Conservation (phyloP, 64 coral and sea anemone species). For the Montipora foliosa region DNA sequence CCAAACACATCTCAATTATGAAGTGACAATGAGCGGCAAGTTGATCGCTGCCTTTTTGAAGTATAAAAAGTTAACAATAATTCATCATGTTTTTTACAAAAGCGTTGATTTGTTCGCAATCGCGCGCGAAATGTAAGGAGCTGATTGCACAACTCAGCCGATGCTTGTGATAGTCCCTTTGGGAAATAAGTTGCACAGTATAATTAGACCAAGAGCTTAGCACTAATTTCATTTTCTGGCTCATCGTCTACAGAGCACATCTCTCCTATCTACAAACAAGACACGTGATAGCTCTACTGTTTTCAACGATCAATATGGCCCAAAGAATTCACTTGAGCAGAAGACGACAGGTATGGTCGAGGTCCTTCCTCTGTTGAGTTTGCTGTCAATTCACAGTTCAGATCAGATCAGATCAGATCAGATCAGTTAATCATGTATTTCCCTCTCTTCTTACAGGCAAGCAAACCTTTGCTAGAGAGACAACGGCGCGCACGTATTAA, state of each 20-base stretch:
- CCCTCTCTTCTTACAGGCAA: constrained; percentile 39
- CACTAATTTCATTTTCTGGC: constrained; percentile 12
- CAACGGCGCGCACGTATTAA: constrained; percentile 74
- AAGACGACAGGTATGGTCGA: constrained; percentile 24
- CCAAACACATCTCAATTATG: background rate
- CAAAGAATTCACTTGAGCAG: constrained; percentile 16
- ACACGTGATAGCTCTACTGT: background rate
- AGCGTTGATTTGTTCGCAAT: constrained; percentile 47
- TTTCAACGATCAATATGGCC: constrained; percentile 1
- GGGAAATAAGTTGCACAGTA: constrained; percentile 3
- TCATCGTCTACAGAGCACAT: constrained; percentile 2
- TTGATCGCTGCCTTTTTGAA: constrained; percentile 30
- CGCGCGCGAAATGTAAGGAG: constrained; percentile 17
- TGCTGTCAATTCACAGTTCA: background rate
- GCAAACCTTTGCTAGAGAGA: constrained; percentile 72
- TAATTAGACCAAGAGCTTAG: constrained; percentile 9
- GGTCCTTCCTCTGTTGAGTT: background rate
- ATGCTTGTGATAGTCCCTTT: constrained; percentile 8
- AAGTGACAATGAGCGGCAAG: background rate
- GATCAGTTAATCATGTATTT: background rate
- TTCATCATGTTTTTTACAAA: constrained; percentile 30
- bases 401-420: background rate
- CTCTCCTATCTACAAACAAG: background rate
- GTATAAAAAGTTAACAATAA: constrained; percentile 15
- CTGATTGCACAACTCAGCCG: constrained; percentile 21